phyloP scores from a whole-genome alignment of 2,888 invertebrate species.

The Osmoderma eremita region DNA sequence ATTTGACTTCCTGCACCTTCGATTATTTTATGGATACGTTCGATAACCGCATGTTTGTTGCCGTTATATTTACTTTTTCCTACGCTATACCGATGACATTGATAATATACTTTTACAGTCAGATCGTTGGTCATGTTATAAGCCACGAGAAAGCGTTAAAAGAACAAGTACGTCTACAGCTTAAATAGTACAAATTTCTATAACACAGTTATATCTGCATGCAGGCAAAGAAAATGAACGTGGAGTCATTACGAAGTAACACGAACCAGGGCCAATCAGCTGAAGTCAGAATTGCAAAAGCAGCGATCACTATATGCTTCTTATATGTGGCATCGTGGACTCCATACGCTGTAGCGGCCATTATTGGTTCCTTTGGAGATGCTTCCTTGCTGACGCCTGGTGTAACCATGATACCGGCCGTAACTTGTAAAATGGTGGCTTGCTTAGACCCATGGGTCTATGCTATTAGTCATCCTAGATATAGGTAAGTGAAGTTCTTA shows the following conservation, averaged over 20 bases:
- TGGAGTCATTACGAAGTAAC: constrained; percentile 81
- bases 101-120: constrained; percentile 86
- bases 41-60: constrained; percentile 82
- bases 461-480: constrained; percentile 90
- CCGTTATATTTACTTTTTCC: constrained; percentile 78
- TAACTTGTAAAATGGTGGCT: constrained; percentile 87
- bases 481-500: constrained; percentile 67
- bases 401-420: constrained; percentile 87
- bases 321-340: constrained; percentile 89
- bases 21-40: constrained; percentile 84
- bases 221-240: constrained; percentile 90
- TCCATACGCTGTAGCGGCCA: constrained; percentile 85
- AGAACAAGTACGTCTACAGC: constrained; percentile 66
- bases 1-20: constrained; percentile 84
- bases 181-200: background rate
- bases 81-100: constrained; percentile 81
- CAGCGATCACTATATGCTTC: constrained; percentile 88
- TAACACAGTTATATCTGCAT: constrained; percentile 36
- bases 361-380: constrained; percentile 86
- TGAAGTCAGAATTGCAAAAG: constrained; percentile 87
- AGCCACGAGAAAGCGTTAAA: constrained; percentile 84
- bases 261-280: constrained; percentile 78
- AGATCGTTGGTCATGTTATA: constrained; percentile 88
- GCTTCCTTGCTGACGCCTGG: constrained; percentile 77
- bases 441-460: constrained; percentile 93